Evolutionary conservation across 2,113 vertebrate genomes (phyloP).

Genomic region (Melanocharis versteri): DNA sequence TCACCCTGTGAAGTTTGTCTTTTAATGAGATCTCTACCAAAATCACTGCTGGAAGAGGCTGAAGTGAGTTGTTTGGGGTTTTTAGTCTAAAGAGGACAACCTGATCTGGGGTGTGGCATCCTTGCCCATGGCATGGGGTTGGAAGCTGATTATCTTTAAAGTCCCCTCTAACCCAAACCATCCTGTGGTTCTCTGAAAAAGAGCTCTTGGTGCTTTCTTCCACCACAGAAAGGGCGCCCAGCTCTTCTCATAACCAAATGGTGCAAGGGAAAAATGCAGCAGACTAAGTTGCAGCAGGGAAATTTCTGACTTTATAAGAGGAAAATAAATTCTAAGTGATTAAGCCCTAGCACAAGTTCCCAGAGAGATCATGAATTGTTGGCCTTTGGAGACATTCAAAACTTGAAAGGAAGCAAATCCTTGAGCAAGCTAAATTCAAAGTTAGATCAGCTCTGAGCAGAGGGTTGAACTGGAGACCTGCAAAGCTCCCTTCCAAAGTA

Average conservation of each 20-base stretch:
- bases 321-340: background rate
- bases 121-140: background rate
- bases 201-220: accelerated
- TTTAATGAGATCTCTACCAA: background rate
- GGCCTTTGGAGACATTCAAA: background rate
- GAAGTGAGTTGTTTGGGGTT: accelerated
- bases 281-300: background rate
- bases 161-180: background rate
- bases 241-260: background rate
- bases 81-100: background rate
- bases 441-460: background rate
- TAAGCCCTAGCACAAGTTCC: background rate
- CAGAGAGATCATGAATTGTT: background rate
- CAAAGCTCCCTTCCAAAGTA: background rate
- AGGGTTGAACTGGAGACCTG: background rate
- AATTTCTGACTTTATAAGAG: background rate
- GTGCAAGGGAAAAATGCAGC: background rate
- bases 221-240: background rate
- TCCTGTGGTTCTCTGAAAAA: background rate
- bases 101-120: too few relatives aligned
- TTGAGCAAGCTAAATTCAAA: background rate
- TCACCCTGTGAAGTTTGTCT: background rate
- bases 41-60: background rate
- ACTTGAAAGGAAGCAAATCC: background rate
- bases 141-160: background rate